Percentiles rank a stretch among this genome's conserved stretches.
Evolutionary conservation across 1,140 invertebrate genomes (phyloP).

Genomic region (Brachionus koreanus): DNA sequence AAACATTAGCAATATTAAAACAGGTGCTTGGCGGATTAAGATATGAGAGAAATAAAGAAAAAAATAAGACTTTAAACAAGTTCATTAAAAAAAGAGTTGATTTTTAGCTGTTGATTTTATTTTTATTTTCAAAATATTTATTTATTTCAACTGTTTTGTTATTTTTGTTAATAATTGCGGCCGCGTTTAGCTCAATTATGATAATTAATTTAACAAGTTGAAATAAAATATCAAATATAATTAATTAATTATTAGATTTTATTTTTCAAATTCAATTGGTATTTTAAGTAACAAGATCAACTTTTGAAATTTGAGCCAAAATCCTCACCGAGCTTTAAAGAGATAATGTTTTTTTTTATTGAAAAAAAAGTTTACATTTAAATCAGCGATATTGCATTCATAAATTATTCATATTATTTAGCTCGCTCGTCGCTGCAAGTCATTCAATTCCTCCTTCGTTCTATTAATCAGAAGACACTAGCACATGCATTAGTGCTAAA

Average conservation of each 20-base stretch:
- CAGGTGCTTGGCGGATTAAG: not conserved
- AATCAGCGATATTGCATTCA: not conserved
- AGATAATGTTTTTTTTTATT: not conserved
- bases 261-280: not conserved
- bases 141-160: constrained; percentile 38
- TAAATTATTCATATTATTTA: not conserved
- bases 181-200: constrained; percentile 5
- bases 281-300: constrained; percentile 27
- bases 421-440: not conserved
- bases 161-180: constrained; percentile 16
- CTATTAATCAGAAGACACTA: not conserved
- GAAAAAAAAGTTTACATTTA: not conserved
- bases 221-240: constrained; percentile 21
- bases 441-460: not conserved
- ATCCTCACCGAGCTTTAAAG: not conserved
- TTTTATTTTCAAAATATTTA: not conserved
- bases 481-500: not conserved
- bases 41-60: not conserved
- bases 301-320: constrained; percentile 10
- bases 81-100: not conserved
- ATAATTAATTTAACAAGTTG: constrained; percentile 18
- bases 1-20: not conserved
- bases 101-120: not conserved
- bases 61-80: not conserved
- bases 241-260: constrained; percentile 22